Conservation (phyloP, 2,888 invertebrate genomes). For the Megamerina dolium region DNA sequence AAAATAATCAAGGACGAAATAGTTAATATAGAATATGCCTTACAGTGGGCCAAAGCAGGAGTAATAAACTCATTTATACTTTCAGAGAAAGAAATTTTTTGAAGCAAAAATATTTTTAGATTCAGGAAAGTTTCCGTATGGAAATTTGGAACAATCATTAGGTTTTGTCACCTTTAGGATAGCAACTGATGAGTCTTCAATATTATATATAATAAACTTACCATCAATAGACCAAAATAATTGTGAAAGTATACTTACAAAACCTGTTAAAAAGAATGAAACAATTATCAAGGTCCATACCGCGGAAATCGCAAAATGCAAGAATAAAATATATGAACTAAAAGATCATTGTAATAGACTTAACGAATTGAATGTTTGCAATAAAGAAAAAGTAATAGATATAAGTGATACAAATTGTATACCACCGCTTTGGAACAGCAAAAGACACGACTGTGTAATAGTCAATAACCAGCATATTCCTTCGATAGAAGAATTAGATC, state of each 20-base stretch:
- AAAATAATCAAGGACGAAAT: constrained; percentile 18
- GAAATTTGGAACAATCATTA: no score
- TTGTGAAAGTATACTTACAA: constrained; percentile 14
- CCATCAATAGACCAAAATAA: no score
- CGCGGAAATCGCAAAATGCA: constrained; percentile 11
- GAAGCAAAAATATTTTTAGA: no score
- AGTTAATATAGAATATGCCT: constrained; percentile 16
- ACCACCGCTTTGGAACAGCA: background rate
- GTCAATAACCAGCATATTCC: constrained; percentile 1
- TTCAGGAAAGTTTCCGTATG: constrained; percentile 16
- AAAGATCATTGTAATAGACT: constrained; percentile 15
- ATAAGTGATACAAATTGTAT: constrained; percentile 8
- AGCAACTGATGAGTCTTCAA: constrained; percentile 12
- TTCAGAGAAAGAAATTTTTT: constrained; percentile 18
- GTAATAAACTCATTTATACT: no score
- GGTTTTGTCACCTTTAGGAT: constrained; percentile 17
- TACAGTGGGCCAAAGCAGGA: no score
- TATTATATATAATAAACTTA: constrained; percentile 18
- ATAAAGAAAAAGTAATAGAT: constrained; percentile 14
- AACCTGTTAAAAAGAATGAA: constrained; percentile 14
- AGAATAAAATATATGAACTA: constrained; percentile 10
- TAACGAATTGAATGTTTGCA: constrained; percentile 19
- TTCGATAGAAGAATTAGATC: background rate
- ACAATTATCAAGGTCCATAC: constrained; percentile 15
- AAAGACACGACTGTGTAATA: background rate